A percentile compares a stretch with the other conserved stretches of the same genome.
These are phyloP conservation scores for Exocentrus adspersus DNA, from an alignment of 2,888 invertebrate genomes.

Conservation along the genomic window DNA sequence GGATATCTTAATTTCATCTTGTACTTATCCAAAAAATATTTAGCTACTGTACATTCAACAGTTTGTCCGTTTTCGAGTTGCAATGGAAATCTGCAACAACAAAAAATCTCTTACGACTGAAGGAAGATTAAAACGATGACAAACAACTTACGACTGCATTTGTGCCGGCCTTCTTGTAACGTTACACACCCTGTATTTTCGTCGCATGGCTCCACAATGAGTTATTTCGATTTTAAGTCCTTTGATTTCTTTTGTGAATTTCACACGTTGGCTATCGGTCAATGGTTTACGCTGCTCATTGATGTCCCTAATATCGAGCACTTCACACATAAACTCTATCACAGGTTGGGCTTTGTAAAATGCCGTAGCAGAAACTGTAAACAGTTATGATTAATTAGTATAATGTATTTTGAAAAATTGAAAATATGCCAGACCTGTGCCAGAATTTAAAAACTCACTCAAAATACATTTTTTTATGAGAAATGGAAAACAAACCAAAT, in stretches of 20 bases:
- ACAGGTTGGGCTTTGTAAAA: conserved; percentile 99
- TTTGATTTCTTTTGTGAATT: conserved; percentile 99
- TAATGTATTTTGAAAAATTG: too few relatives aligned
- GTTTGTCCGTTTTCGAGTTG: conserved; percentile 99
- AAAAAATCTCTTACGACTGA: not conserved
- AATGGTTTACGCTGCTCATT: conserved; percentile 96
- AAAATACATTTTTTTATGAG: too few relatives aligned
- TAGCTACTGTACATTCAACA: conserved; percentile 99
- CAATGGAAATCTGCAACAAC: conserved; percentile 83
- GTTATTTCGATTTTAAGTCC: conserved; percentile 99
- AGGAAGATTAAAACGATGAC: not conserved
- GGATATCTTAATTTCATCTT: conserved; percentile 98
- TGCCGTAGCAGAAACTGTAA: conserved; percentile 96
- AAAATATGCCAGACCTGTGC: too few relatives aligned
- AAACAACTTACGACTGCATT: conserved; percentile 94
- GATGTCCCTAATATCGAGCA: conserved; percentile 94
- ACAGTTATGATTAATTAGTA: too few relatives aligned
- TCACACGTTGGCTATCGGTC: conserved; percentile 98
- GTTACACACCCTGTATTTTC: conserved; percentile 99
- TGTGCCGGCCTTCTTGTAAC: conserved; percentile 98
- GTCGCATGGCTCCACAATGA: conserved; percentile 98
- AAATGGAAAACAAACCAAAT: too few relatives aligned
- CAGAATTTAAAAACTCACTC: too few relatives aligned
- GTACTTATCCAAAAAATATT: conserved; percentile 99
- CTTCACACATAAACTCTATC: conserved; percentile 99